phyloP scores from a whole-genome alignment of 2,113 vertebrate species.

The Pterocles orientalis region DNA sequence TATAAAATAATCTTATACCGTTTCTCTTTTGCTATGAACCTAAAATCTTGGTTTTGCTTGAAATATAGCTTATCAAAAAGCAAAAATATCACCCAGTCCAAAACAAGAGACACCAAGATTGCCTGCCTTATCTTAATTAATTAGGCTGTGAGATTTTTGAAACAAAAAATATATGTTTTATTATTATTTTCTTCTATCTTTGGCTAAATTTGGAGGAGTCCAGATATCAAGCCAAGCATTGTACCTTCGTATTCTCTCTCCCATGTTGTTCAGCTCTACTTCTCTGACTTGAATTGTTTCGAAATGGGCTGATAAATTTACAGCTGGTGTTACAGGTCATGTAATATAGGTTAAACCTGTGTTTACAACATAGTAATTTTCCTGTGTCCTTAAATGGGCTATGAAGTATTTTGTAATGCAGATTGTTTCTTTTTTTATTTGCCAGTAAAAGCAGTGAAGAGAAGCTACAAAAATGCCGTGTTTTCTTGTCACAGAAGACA shows the following conservation, averaged over 20 bases:
- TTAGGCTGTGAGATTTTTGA: neutral
- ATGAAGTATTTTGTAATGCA: slow-evolving; percentile 18
- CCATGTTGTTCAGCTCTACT: neutral
- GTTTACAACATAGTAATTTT: slow-evolving; percentile 44
- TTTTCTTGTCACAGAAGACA: neutral
- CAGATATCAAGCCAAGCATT: neutral
- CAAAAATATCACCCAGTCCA: neutral
- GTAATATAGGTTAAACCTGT: neutral
- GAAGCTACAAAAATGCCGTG: neutral
- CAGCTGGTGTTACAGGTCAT: neutral
- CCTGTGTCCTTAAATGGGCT: neutral
- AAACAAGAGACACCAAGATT: neutral
- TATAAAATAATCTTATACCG: neutral
- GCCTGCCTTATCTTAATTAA: neutral
- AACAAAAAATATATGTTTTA: neutral
- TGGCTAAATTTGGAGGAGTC: neutral
- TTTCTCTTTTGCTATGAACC: neutral
- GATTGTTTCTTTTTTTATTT: slow-evolving; percentile 33
- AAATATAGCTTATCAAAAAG: neutral
- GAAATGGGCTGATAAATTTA: slow-evolving; percentile 36
- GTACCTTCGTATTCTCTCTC: neutral
- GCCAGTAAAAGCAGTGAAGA: slow-evolving; percentile 1
- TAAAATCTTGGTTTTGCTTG: neutral
- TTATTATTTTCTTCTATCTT: neutral
- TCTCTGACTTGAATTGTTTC: neutral